Base-by-base conservation (phyloP, 2,888 invertebrate species). In the Labia minor region DNA sequence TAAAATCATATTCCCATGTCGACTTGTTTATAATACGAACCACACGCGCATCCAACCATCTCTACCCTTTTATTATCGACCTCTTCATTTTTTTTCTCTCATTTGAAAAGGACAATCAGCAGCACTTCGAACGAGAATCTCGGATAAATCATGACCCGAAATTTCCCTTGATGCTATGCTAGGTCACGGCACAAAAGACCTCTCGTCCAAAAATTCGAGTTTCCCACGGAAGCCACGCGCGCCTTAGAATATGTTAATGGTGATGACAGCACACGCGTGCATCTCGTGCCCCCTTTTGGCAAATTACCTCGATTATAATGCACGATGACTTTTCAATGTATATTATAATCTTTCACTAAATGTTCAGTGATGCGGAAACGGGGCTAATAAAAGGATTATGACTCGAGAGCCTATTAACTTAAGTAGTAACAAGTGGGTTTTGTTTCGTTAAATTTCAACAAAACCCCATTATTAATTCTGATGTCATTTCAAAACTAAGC, bases 201-300 rank as follows among this genome's bases (percentile, higher is more conserved):
- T 26, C 26, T 26, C 26, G 26, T 8, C 26, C 26, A 6, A 8
- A 26, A 26, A 6, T 26, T 26, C 26, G 26, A 26, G 8, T 26
- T 26, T 26, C 26, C 26, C 26, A 26, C 26, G 26, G 26, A 26
- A 26, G 26, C 26, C 26, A 26, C 26, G 16, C 49, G 49, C 16
- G 3, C 49, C 49, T 16, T 3, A 11, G 49, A 11, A n/a, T 49
- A 49, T 49, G 49, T 49, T 49, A 49, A 49, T 49, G 49, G 3
- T 14, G 49, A 49, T 49, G 49, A 49, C 49, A 49, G 49, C 49
- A 49, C 49, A 49, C 49, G 49, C 49, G 49, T 49, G 49, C 49
- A 11, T 49, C 49, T 49, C 49, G 3, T 49, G n/a, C 16, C 16
- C 16, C n/a, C 14, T 49, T 49, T 49, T 49, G 49, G 49, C 49